Evolutionary conservation across 2,797 vertebrate species (phyloP).

Genomic region (Coluber constrictor): DNA sequence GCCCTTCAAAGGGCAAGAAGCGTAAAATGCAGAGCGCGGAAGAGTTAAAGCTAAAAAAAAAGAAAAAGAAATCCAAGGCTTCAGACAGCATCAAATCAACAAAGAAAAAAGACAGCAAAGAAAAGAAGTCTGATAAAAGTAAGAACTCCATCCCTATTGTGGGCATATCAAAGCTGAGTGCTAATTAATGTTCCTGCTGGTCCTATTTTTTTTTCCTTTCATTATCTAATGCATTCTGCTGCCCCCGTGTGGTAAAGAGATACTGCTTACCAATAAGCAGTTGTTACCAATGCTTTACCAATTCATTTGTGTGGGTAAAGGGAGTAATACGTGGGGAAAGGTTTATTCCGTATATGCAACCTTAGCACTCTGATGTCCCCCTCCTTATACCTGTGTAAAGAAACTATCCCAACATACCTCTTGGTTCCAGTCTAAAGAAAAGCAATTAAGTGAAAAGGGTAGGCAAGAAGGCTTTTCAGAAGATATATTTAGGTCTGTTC

Average conservation of each 20-base stretch:
- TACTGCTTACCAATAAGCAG: neutral
- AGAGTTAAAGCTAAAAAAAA: conserved; percentile 19
- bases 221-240: neutral
- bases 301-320: neutral
- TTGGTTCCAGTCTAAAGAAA: neutral
- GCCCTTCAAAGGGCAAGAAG: conserved; percentile 63
- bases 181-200: neutral
- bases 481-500: neutral
- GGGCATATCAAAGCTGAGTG: neutral
- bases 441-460: neutral
- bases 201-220: accelerated
- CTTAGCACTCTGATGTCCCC: neutral
- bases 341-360: neutral
- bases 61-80: conserved; percentile 66
- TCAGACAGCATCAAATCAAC: conserved; percentile 22
- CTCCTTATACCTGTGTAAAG: neutral
- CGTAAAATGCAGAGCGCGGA: conserved; percentile 33
- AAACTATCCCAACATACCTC: neutral
- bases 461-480: neutral
- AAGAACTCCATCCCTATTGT: conserved; percentile 23
- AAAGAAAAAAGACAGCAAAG: conserved; percentile 42
- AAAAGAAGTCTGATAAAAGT: conserved; percentile 70
- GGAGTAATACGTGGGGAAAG: neutral
- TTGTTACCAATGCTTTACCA: neutral
- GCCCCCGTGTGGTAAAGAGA: neutral